These are phyloP conservation scores for Ptychobarbus kaznakovi DNA, from an alignment of 2,797 vertebrate species.

Conservation along the genomic window DNA sequence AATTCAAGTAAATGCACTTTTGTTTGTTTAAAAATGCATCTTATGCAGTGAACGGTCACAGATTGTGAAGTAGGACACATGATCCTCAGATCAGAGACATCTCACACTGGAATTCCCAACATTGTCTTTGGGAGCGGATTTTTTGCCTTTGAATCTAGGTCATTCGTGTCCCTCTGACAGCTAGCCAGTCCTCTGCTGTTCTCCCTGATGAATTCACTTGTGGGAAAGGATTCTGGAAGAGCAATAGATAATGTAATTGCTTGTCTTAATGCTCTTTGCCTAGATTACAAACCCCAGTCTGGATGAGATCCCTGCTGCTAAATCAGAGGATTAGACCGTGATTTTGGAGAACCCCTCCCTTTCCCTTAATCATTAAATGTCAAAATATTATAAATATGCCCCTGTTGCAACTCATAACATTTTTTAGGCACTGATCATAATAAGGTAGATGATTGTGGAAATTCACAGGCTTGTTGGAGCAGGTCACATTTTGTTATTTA, in stretches of 20 bases:
- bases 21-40: slow-evolving; percentile 13
- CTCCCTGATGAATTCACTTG: slow-evolving; percentile 14
- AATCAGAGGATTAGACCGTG: slow-evolving; percentile 10
- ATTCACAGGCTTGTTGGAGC: slow-evolving; percentile 31
- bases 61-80: slow-evolving; percentile 13
- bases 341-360: slow-evolving; percentile 29
- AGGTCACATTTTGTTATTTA: background rate
- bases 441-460: slow-evolving; percentile 11
- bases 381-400: background rate
- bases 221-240: slow-evolving; percentile 39
- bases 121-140: slow-evolving; percentile 30
- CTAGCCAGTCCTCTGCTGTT: slow-evolving; percentile 16
- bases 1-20: background rate
- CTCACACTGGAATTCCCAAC: slow-evolving; percentile 47
- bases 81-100: slow-evolving; percentile 21
- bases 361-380: slow-evolving; percentile 7
- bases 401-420: background rate
- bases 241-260: slow-evolving; percentile 24
- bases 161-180: slow-evolving; percentile 33
- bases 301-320: slow-evolving; percentile 14
- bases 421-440: background rate
- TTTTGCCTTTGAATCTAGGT: slow-evolving; percentile 52
- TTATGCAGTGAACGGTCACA: background rate
- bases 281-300: slow-evolving; percentile 13
- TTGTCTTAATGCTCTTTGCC: slow-evolving; percentile 21